phyloP scores from a whole-genome alignment of 2,113 vertebrate genomes.

The Girardinichthys multiradiatus region DNA sequence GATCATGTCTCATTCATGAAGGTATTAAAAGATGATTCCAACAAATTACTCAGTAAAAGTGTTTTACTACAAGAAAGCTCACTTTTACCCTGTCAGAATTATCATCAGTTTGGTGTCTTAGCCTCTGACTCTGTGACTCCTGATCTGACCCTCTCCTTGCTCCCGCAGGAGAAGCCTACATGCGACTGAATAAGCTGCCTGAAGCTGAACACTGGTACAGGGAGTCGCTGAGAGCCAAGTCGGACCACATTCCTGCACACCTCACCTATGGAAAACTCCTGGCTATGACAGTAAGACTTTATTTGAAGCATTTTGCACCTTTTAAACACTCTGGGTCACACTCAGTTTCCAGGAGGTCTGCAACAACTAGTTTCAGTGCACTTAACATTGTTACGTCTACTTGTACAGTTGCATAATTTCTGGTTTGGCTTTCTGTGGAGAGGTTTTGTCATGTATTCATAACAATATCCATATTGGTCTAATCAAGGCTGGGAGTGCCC shows the following conservation, averaged over 20 bases:
- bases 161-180: constrained; percentile 93
- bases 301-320: not conserved
- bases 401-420: not conserved
- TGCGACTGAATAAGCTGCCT: constrained; percentile 88
- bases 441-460: not conserved
- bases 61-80: too few relatives aligned
- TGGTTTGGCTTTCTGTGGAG: not conserved
- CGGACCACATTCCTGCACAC: constrained; percentile 96
- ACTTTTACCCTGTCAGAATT: too few relatives aligned
- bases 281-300: constrained; percentile 87
- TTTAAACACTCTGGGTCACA: rapidly evolving
- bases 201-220: constrained; percentile 95
- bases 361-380: not conserved
- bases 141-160: constrained; percentile 40
- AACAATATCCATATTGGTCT: not conserved
- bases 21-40: not conserved
- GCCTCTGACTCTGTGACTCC: constrained; percentile 60
- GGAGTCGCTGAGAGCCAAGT: constrained; percentile 92
- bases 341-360: not conserved
- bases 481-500: not conserved
- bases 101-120: constrained; percentile 45
- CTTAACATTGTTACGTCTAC: not conserved
- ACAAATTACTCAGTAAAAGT: too few relatives aligned
- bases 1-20: constrained; percentile 59
- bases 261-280: constrained; percentile 96